Percentiles rank a stretch among this genome's conserved stretches.
Evolutionary conservation across 2,113 vertebrate species (phyloP).

Genomic region (Theristicus caerulescens): DNA sequence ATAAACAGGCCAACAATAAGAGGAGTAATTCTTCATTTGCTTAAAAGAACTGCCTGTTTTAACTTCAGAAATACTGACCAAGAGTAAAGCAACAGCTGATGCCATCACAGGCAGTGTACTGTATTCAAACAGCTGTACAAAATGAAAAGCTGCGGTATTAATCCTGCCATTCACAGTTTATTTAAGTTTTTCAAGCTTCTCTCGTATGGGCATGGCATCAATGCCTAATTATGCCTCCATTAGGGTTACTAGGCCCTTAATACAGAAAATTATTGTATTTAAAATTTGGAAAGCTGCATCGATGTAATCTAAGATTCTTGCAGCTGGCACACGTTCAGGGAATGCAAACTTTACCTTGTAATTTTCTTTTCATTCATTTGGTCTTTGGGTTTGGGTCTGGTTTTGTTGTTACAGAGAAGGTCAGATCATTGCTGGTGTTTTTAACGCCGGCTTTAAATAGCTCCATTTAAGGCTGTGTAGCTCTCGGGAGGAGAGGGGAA

Average conservation of each 20-base stretch:
- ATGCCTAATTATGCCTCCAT: conserved; percentile 53
- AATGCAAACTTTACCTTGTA: conserved; percentile 37
- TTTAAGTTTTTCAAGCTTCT: conserved; percentile 61
- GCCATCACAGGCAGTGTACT: conserved; percentile 41
- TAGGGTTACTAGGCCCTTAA: conserved; percentile 14
- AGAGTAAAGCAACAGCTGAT: conserved; percentile 43
- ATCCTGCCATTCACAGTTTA: conserved; percentile 58
- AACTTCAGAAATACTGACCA: not conserved
- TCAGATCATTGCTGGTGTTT: not conserved
- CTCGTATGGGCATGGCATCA: conserved; percentile 57
- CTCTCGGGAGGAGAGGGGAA: not conserved
- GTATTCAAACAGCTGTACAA: conserved; percentile 60
- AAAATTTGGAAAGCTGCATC: not conserved
- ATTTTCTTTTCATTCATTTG: conserved; percentile 41
- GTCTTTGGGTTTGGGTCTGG: not conserved
- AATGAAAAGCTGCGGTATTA: conserved; percentile 47
- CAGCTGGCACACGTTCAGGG: not conserved
- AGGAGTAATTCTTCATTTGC: not conserved
- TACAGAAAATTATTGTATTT: conserved; percentile 65
- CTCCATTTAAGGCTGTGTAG: not conserved
- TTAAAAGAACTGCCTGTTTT: conserved; percentile 41
- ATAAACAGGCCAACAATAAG: conserved; percentile 20
- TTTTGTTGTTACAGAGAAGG: not conserved
- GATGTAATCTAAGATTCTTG: not conserved
- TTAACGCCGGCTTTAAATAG: not conserved